phyloP scores from a whole-genome alignment of 2,797 vertebrate genomes.

The Phoxinus dragarum region DNA sequence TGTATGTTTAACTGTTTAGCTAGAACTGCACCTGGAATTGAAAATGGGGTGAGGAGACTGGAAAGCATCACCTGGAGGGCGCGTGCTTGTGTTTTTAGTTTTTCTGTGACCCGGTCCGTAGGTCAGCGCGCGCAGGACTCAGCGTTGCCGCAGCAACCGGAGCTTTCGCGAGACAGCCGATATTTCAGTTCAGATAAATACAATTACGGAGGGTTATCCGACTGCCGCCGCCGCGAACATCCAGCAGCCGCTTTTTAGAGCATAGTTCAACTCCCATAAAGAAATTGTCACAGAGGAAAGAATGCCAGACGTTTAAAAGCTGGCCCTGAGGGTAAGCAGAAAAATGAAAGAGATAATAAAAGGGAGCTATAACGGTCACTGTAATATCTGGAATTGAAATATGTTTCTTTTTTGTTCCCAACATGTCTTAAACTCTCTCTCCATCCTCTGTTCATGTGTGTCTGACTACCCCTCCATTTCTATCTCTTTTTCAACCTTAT shows the following conservation, averaged over 20 bases:
- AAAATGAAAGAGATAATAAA: slow-evolving; percentile 39
- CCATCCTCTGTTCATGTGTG: background rate
- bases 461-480: background rate
- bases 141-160: slow-evolving; percentile 50
- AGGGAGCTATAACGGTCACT: slow-evolving; percentile 9
- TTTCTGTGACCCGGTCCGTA: slow-evolving; percentile 26
- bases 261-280: slow-evolving; percentile 51
- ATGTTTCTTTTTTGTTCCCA: background rate
- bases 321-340: background rate
- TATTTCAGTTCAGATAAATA: slow-evolving; percentile 55
- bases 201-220: slow-evolving; percentile 46
- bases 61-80: slow-evolving; percentile 9
- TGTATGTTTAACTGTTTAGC: slow-evolving; percentile 2
- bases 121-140: slow-evolving; percentile 36
- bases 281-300: slow-evolving; percentile 41
- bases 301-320: slow-evolving; percentile 41
- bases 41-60: slow-evolving; percentile 16
- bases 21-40: slow-evolving; percentile 12
- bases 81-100: slow-evolving; percentile 23
- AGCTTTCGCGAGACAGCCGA: slow-evolving; percentile 37
- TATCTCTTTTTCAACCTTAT: slow-evolving; percentile 1
- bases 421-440: slow-evolving; percentile 16
- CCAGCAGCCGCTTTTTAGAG: slow-evolving; percentile 26
- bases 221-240: slow-evolving; percentile 18
- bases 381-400: slow-evolving; percentile 31